Base-by-base conservation (phyloP, 2,888 invertebrate genomes). In the Chrysomela aeneicollis region DNA sequence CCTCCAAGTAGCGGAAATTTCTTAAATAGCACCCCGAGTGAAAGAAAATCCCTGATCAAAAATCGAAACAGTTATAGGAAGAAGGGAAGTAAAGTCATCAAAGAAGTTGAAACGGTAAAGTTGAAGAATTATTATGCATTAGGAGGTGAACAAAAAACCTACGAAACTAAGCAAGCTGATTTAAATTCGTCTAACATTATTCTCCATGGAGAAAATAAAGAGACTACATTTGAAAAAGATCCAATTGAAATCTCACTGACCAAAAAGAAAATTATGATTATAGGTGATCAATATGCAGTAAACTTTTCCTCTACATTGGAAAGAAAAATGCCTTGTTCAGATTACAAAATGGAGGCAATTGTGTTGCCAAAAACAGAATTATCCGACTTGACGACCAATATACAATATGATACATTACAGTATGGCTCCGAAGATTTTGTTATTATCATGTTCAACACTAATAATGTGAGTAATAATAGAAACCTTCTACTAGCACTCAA, bases 211-310 rank as follows among this genome's bases (percentile, higher is more conserved):
- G 51, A 51, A 51, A 26, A 51, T 21, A 15, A 51, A 2, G 26
- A 51, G 51, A 22, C n/a, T 6, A n/a, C 15, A 26, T 3, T 51
- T 30, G 26, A 51, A 51, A 51, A 26, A 17, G 26, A 26, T 19
- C 2, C 19, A 22, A 19, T 19, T 19, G 19, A 12, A 49, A 49
- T 22, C 19, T 8, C 49, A 10, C 18, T 19, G 18, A 19, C 19
- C 21, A 2, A 10, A 49, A 49, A 49, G 12, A 19, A 49, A 49
- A 49, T 49, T 12, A 21, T 49, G 49, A 49, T 49, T 15, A 49
- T 49, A 49, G 49, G 21, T 49, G 49, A 49, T 49, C 49, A 49
- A 22, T 49, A 49, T 49, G 49, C 49, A 12, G 49, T 21, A 19
- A 49, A 18, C n/a, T 49, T 49, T 19, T 15, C 47, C 17, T 21